A percentile compares a stretch with the other conserved stretches of the same genome.
These are phyloP conservation scores for Emys orbicularis DNA, from an alignment of 2,797 vertebrate species.

Conservation along the genomic window DNA sequence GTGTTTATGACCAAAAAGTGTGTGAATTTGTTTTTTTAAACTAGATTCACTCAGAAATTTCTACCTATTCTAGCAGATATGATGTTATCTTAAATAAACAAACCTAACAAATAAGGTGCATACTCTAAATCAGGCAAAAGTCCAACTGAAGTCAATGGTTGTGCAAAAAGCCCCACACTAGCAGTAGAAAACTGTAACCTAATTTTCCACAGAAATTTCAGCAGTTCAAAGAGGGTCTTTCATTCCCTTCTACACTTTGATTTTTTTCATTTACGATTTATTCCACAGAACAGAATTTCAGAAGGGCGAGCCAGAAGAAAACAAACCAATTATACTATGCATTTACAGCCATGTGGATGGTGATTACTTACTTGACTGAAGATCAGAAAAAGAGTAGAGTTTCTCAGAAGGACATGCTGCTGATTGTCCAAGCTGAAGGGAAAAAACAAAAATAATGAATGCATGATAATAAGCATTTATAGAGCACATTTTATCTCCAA, in stretches of 20 bases:
- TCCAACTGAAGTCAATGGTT: neutral
- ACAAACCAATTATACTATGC: constrained; percentile 24
- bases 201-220: neutral
- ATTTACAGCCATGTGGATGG: neutral
- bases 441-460: constrained; percentile 22
- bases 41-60: neutral
- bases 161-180: neutral
- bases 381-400: constrained; percentile 89
- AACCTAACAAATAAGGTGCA: neutral
- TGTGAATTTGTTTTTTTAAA: neutral
- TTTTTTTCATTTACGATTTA: neutral
- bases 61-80: neutral
- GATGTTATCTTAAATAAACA: neutral
- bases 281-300: neutral
- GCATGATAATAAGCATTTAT: constrained; percentile 20
- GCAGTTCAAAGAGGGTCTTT: neutral
- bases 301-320: constrained; percentile 29
- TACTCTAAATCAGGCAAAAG: neutral
- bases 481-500: neutral
- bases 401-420: constrained; percentile 81
- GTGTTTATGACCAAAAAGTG: neutral
- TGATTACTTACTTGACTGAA: constrained; percentile 91
- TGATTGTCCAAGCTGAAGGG: constrained; percentile 83
- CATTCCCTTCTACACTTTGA: neutral
- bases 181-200: neutral